These are phyloP conservation scores for Borostomias antarcticus DNA, from an alignment of 2,797 vertebrate genomes.

Conservation along the genomic window DNA sequence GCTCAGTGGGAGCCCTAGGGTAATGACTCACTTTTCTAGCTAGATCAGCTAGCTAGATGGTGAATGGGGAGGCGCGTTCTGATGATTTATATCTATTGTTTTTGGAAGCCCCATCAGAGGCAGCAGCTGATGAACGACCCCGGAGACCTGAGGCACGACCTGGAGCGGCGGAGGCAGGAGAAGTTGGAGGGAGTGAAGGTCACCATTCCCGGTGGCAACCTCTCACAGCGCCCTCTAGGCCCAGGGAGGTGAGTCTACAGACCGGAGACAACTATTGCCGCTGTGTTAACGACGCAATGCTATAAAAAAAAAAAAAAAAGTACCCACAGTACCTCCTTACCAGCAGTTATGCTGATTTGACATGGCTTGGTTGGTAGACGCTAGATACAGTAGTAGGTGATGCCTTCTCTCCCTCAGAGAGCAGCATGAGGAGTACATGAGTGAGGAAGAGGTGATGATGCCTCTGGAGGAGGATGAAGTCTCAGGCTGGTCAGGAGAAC, in stretches of 20 bases:
- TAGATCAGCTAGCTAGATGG: neutral
- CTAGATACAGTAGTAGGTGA: no score
- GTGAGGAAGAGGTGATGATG: neutral
- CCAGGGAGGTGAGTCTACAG: slow-evolving; percentile 46
- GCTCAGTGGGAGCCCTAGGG: no score
- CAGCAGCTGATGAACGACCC: slow-evolving; percentile 63
- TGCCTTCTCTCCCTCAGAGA: slow-evolving; percentile 43
- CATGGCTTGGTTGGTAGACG: no score
- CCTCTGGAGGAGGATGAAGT: slow-evolving; percentile 36
- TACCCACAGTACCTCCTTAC: no score
- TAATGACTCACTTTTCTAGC: neutral
- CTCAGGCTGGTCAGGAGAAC: slow-evolving; percentile 34
- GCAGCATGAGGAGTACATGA: slow-evolving; percentile 27
- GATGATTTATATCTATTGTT: neutral
- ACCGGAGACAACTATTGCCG: neutral
- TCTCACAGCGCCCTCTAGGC: slow-evolving; percentile 32
- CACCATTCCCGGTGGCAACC: slow-evolving; percentile 66
- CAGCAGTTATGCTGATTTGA: no score
- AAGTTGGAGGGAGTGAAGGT: slow-evolving; percentile 77
- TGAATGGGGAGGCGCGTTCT: neutral
- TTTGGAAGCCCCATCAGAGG: slow-evolving; percentile 27
- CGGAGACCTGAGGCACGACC: slow-evolving; percentile 75
- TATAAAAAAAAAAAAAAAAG: no score
- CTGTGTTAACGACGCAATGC: no score
- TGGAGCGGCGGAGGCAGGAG: slow-evolving; percentile 77